These are phyloP conservation scores for Heptranchias perlo DNA, from an alignment of 2,113 vertebrate species.

Conservation along the genomic window DNA sequence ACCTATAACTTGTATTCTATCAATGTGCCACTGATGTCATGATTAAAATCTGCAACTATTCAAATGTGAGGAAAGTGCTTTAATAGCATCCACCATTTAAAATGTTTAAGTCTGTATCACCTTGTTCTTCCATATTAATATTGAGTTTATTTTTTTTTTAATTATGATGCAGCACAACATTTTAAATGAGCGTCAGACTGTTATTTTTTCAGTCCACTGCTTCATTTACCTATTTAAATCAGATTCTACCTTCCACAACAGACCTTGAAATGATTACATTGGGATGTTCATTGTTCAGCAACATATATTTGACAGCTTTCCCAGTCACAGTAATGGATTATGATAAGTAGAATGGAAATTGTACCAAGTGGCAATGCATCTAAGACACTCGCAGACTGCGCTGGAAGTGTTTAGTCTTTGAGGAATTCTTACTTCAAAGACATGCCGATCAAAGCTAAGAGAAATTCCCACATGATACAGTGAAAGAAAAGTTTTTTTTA, in stretches of 20 bases:
- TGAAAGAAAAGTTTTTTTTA: conserved; percentile 53
- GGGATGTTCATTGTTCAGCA: conserved; percentile 37
- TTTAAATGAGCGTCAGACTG: neutral
- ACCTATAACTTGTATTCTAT: neutral
- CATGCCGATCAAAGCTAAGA: conserved; percentile 73
- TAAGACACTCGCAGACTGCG: conserved; percentile 62
- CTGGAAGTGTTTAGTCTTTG: conserved; percentile 64
- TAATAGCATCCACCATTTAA: neutral
- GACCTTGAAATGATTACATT: conserved; percentile 15
- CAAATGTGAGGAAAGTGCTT: neutral
- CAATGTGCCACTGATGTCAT: neutral
- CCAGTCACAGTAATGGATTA: conserved; percentile 34
- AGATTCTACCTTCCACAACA: conserved; percentile 8
- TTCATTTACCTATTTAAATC: conserved; percentile 17
- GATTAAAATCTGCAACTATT: neutral
- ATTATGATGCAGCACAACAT: neutral
- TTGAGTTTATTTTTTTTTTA: conserved; percentile 11
- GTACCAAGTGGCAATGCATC: conserved; percentile 57
- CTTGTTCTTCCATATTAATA: conserved; percentile 13
- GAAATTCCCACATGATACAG: conserved; percentile 61
- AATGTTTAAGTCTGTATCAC: neutral
- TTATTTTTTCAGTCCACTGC: neutral
- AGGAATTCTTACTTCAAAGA: conserved; percentile 77
- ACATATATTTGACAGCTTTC: conserved; percentile 31
- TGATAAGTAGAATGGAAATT: conserved; percentile 58